These are phyloP conservation scores for Drosophila ananassae DNA, from an alignment of 1,140 invertebrate species.

Conservation along the genomic window DNA sequence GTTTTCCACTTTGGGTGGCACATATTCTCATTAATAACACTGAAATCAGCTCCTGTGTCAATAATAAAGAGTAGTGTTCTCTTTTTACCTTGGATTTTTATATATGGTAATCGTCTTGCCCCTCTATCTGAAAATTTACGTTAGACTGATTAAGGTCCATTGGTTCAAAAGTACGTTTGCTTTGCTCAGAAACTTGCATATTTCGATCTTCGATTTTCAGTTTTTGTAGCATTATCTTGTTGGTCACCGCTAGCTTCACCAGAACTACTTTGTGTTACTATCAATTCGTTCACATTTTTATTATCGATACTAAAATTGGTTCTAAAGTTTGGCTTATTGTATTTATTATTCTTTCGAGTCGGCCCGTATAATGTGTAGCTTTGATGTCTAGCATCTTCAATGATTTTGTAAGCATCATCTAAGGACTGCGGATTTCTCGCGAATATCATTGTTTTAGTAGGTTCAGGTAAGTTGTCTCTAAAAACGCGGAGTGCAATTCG, in stretches of 20 bases:
- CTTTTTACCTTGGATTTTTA: slow-evolving; percentile 7
- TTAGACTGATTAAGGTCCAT: too few species aligned
- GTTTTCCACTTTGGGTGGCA: slow-evolving; percentile 8
- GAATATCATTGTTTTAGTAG: slow-evolving; percentile 38
- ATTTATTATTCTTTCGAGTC: slow-evolving; percentile 5
- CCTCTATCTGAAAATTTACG: slow-evolving; percentile 17
- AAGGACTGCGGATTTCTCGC: slow-evolving; percentile 17
- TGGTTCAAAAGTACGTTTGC: too few species aligned
- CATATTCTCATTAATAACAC: too few species aligned
- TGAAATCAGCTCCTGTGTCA: too few species aligned
- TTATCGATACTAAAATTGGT: slow-evolving; percentile 6
- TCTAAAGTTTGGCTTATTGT: slow-evolving; percentile 7
- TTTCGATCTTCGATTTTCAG: slow-evolving; percentile 2
- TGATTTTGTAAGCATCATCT: neutral
- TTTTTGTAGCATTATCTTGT: neutral
- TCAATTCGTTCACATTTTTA: slow-evolving; percentile 1
- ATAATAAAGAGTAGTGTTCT: slow-evolving; percentile 4
- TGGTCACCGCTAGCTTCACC: neutral
- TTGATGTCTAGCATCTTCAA: slow-evolving; percentile 13
- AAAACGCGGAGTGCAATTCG: slow-evolving; percentile 29
- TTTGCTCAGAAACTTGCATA: too few species aligned
- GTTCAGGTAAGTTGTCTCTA: slow-evolving; percentile 20
- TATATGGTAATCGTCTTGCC: slow-evolving; percentile 5
- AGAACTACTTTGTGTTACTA: neutral
- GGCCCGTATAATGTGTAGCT: slow-evolving; percentile 13